Base-by-base conservation (phyloP, 1,140 invertebrate species). In the Zaprionus tsacasi region DNA sequence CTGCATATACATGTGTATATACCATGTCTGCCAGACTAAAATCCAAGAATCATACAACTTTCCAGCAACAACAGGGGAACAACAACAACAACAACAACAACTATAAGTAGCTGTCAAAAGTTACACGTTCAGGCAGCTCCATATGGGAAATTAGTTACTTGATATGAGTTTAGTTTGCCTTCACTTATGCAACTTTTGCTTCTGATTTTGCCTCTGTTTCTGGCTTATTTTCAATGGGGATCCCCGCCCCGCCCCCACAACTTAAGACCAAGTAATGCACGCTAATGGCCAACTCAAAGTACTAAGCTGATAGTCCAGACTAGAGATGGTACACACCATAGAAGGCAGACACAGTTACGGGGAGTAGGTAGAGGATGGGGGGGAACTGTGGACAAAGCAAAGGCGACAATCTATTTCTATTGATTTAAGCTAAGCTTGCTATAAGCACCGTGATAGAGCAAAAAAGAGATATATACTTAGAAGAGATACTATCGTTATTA, bases 71-170 rank as follows among this genome's bases (percentile, higher is more conserved):
- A 15, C 36, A 36, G 40, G n/a, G 3, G n/a, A 45, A 45, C 40
- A 15, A 3, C n/a, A 15, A 45, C 40, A 43, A 8, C 33, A 56
- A 52, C 35, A n/a, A 8, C 30, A 36, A 13, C 48, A 12, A 54
- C 8, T 17, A 50, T 10, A 60, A 71, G 21, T 40, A 15, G 33
- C 74, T 66, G 69, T 66, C 74, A 60, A 43, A 76, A 76, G 69
- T 72, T 76, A 6, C 61, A 61, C 57, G 58, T 56, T 50, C 21
- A 25, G 45, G 45, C 63, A 58, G 33, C 36, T 45, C 35, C 8
- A 56, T 48, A 56, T 70, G 11, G 35, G 38, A 56, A 40, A 60
- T 27, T 43, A 36, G 17, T n/a, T 35, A 73, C 17, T 68, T 68
- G 54, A 45, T 61, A 40, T 56, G 65, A 50, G 57, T 11, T 7